Percentiles rank a stretch among this genome's conserved stretches.
phyloP scores from a whole-genome alignment of 2,797 vertebrate species.

The Crocidura indochinensis region DNA sequence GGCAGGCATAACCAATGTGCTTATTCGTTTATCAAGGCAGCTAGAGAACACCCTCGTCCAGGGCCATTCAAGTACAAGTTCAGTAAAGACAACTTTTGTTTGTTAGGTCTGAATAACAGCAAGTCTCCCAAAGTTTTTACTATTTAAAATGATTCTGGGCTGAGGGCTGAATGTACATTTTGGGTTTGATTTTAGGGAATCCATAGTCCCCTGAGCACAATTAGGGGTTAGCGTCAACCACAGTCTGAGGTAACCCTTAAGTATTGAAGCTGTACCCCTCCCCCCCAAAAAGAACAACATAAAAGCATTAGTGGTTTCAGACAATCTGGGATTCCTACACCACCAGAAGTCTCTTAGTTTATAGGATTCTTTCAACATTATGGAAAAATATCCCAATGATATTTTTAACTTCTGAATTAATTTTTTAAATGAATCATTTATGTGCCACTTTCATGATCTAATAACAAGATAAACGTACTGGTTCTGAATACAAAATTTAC shows the following conservation, averaged over 20 bases:
- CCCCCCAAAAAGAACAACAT: neutral
- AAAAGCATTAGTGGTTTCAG: slow-evolving; percentile 19
- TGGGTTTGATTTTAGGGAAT: too few relatives aligned
- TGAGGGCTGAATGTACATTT: neutral
- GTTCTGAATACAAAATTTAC: slow-evolving; percentile 43
- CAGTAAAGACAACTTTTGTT: neutral
- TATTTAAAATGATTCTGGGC: neutral
- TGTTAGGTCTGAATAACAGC: neutral
- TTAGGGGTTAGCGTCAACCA: too few relatives aligned
- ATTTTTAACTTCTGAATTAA: slow-evolving; percentile 54
- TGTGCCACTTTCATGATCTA: neutral
- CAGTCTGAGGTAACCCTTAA: too few relatives aligned
- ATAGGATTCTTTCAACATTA: neutral
- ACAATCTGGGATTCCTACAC: neutral
- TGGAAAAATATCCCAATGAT: neutral
- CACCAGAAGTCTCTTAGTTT: slow-evolving; percentile 3
- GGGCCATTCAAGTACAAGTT: neutral
- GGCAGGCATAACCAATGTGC: too few relatives aligned
- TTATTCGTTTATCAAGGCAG: slow-evolving; percentile 4
- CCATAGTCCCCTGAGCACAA: too few relatives aligned
- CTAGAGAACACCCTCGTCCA: neutral
- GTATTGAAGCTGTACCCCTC: too few relatives aligned
- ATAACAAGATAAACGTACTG: neutral
- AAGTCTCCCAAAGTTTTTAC: neutral
- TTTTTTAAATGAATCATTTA: neutral